phyloP scores from a whole-genome alignment of 2,888 invertebrate species.

The Ectemnius lituratus region DNA sequence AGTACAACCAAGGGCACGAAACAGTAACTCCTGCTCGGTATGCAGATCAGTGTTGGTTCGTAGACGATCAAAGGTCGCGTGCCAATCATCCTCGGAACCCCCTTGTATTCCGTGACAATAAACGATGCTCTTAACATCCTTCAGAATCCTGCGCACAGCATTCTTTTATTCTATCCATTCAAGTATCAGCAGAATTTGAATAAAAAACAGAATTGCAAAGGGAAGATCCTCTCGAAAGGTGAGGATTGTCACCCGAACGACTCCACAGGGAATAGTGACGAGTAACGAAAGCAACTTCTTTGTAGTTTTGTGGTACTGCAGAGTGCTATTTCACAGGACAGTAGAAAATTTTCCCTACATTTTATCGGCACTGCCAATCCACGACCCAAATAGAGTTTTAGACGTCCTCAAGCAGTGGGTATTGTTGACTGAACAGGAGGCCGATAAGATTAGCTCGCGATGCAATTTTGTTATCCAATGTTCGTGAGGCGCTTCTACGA shows the following conservation, averaged over 20 bases:
- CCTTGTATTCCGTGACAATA: slow-evolving; percentile 87
- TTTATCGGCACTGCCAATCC: slow-evolving; percentile 53
- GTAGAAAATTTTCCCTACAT: slow-evolving; percentile 37
- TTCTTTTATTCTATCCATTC: no score
- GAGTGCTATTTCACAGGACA: not conserved
- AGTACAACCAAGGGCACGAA: slow-evolving; percentile 85
- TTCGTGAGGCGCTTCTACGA: slow-evolving; percentile 50
- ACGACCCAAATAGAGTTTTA: slow-evolving; percentile 57
- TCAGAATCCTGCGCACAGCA: slow-evolving; percentile 35
- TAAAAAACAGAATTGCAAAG: not conserved
- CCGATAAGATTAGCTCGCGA: slow-evolving; percentile 60
- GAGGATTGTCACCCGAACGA: not conserved
- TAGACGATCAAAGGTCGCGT: slow-evolving; percentile 83
- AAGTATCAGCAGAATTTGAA: no score
- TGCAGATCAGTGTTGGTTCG: slow-evolving; percentile 80
- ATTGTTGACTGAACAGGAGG: slow-evolving; percentile 60
- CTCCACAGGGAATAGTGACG: not conserved
- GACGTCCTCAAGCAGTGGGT: slow-evolving; percentile 57
- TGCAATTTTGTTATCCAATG: slow-evolving; percentile 53
- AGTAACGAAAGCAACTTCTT: not conserved
- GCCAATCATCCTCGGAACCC: slow-evolving; percentile 82
- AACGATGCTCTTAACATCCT: slow-evolving; percentile 83
- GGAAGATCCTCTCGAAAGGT: not conserved
- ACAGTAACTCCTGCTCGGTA: slow-evolving; percentile 84
- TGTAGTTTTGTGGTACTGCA: not conserved